Conservation (phyloP, 2,113 vertebrate species). For the Toxotes chatareus region DNA sequence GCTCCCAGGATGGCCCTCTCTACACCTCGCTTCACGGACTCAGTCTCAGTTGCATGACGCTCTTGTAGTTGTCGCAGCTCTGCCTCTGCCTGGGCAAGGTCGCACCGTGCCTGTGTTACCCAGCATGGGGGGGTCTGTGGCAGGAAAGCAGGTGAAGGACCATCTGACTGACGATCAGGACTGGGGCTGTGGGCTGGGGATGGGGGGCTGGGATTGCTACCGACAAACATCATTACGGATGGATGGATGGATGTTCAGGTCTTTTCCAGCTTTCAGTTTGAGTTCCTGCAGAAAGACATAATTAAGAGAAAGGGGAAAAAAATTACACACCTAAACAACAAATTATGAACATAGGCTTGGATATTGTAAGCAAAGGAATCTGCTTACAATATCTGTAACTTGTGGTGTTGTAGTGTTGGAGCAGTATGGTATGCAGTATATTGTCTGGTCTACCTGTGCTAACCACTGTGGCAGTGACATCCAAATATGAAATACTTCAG, state of each 20-base stretch:
- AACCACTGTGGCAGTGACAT: background rate
- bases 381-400: background rate
- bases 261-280: slow-evolving; percentile 4
- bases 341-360: background rate
- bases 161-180: slow-evolving; percentile 45
- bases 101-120: slow-evolving; percentile 71
- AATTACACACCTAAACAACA: background rate
- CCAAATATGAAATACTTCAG: background rate
- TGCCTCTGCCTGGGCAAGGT: slow-evolving; percentile 75
- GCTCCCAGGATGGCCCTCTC: slow-evolving; percentile 81
- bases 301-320: background rate
- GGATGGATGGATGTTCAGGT: slow-evolving; percentile 6
- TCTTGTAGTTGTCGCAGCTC: slow-evolving; percentile 75
- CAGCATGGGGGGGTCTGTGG: slow-evolving; percentile 68
- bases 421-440: background rate
- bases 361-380: background rate
- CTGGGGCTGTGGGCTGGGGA: slow-evolving; percentile 37
- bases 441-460: background rate
- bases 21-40: slow-evolving; percentile 69
- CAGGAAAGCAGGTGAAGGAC: background rate
- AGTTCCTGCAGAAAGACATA: slow-evolving; percentile 46
- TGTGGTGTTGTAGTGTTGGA: background rate
- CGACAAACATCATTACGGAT: slow-evolving; percentile 60
- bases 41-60: slow-evolving; percentile 67
- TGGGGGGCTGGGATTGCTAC: slow-evolving; percentile 57